Percentiles rank a stretch among this genome's conserved stretches.
Evolutionary conservation across 2,797 vertebrate species (phyloP).

Genomic region (Rousettus madagascariensis): DNA sequence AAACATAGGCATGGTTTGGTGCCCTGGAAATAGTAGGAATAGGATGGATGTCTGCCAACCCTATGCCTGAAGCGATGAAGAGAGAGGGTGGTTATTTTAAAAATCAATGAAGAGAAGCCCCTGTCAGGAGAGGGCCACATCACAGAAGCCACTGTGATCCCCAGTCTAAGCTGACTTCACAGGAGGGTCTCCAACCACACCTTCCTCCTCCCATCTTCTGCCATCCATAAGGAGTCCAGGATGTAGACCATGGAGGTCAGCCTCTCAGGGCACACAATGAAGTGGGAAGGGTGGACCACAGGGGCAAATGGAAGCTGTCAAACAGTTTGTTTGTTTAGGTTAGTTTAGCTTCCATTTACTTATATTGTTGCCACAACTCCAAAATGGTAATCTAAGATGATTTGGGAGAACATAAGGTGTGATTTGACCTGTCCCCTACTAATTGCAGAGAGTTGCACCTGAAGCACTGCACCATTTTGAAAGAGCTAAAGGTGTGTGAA

Average conservation of each 20-base stretch:
- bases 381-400: background rate
- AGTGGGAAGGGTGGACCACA: background rate
- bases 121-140: background rate
- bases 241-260: background rate
- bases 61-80: background rate
- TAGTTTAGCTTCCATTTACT: background rate
- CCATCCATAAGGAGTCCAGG: background rate
- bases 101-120: background rate
- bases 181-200: background rate
- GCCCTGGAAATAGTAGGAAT: too few species aligned
- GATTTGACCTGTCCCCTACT: background rate
- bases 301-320: background rate
- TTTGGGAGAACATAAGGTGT: background rate
- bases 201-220: background rate
- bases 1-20: background rate
- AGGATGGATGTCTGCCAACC: background rate
- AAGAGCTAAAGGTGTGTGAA: background rate
- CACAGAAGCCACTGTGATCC: background rate
- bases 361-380: background rate
- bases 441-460: background rate
- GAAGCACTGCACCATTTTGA: background rate
- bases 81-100: background rate
- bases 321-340: background rate
- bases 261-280: background rate
- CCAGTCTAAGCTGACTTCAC: background rate